A percentile compares a stretch with the other conserved stretches of the same genome.
Conservation (phyloP, 2,888 invertebrate species). For the Drosophila prostipennis region DNA sequence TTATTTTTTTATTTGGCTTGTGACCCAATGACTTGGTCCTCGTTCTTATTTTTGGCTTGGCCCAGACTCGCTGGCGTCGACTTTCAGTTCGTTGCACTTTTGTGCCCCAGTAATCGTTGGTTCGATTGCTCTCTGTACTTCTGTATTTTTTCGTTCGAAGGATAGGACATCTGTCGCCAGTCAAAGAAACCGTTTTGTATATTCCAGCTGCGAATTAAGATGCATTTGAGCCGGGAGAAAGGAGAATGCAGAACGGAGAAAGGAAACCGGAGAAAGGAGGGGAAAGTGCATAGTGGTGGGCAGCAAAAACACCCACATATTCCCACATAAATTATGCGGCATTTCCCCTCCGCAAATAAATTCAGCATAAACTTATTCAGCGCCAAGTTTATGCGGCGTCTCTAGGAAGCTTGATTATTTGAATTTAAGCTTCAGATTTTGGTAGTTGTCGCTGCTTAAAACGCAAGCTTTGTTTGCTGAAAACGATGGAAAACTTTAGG, state of each 20-base stretch:
- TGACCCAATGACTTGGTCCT: conserved; percentile 67
- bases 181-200: background rate
- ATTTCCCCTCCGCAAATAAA: conserved; percentile 48
- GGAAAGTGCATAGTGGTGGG: background rate
- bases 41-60: conserved; percentile 45
- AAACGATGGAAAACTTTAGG: background rate
- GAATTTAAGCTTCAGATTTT: background rate
- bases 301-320: background rate
- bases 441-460: conserved; percentile 2
- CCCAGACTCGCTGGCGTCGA: conserved; percentile 64
- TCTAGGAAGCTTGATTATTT: background rate
- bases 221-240: conserved; percentile 1
- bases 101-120: conserved; percentile 9
- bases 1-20: conserved; percentile 35
- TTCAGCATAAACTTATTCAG: conserved; percentile 56
- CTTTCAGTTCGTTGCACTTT: conserved; percentile 50
- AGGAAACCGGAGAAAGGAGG: background rate
- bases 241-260: background rate
- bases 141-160: background rate
- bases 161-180: background rate
- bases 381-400: conserved; percentile 8
- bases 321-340: conserved; percentile 1
- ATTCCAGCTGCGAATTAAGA: conserved; percentile 1
- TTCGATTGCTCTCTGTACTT: conserved; percentile 6
- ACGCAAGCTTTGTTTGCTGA: background rate